Conservation (phyloP, 2,797 vertebrate genomes). For the Falco berigora region DNA sequence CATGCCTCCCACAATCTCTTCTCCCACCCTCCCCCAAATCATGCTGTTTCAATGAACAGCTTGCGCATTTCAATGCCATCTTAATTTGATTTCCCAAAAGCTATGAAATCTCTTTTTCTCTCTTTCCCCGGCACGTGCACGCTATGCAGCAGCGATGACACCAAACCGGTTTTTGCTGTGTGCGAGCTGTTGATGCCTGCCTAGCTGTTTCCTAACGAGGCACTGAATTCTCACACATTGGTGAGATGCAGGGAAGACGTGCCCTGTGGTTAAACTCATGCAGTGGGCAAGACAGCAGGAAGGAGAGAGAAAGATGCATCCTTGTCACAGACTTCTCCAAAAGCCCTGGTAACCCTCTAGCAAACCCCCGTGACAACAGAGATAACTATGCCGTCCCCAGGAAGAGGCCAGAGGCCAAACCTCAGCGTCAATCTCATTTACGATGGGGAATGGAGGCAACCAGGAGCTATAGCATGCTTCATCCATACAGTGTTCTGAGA, state of each 20-base stretch:
- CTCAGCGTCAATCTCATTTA: rapidly evolving
- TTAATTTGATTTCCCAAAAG: not conserved
- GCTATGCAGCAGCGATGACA: not conserved
- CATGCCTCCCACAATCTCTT: not conserved
- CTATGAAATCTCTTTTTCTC: not conserved
- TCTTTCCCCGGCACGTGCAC: not conserved
- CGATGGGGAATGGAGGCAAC: not conserved
- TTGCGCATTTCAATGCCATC: not conserved
- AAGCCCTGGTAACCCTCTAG: not conserved
- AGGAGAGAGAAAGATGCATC: not conserved
- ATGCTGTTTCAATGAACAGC: not conserved
- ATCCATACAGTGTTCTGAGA: not conserved
- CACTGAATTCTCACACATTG: not conserved
- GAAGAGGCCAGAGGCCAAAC: not conserved
- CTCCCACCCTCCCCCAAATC: not conserved
- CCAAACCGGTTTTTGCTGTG: not conserved
- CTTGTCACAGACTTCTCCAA: not conserved
- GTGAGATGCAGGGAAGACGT: not conserved
- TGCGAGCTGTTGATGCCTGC: not conserved
- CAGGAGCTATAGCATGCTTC: not conserved
- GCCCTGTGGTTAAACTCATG: not conserved
- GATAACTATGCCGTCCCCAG: not conserved
- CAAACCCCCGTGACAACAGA: not conserved
- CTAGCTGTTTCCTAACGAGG: not conserved
- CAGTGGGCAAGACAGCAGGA: not conserved